Evolutionary conservation across 2,113 vertebrate species (phyloP).

Genomic region (Megaleporinus macrocephalus): DNA sequence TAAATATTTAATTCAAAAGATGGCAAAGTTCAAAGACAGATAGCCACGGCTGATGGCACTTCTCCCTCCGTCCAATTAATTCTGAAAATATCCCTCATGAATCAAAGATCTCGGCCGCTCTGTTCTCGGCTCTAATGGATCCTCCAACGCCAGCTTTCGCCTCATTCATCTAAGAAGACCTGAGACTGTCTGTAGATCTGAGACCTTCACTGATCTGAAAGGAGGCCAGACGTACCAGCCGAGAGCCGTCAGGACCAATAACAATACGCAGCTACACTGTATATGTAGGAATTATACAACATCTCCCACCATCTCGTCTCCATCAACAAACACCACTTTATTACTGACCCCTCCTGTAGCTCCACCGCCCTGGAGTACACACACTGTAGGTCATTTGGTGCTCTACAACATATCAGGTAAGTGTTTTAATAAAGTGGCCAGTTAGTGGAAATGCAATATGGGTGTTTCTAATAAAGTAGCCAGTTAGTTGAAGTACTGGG

Average conservation of each 20-base stretch:
- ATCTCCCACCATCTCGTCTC: no score
- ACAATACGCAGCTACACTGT: no score
- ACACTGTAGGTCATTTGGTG: no score
- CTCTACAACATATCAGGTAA: no score
- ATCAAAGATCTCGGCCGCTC: conserved; percentile 40
- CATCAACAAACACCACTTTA: no score
- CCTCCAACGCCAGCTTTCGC: not conserved
- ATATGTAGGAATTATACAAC: no score
- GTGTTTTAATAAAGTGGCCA: no score
- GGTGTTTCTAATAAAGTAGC: no score
- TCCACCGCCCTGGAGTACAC: no score
- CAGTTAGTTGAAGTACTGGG: no score
- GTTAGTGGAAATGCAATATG: no score
- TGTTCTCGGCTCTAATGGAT: conserved; percentile 52
- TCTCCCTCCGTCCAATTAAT: conserved; percentile 66
- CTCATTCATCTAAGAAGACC: not conserved
- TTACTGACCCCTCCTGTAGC: no score
- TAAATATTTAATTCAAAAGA: conserved; percentile 65
- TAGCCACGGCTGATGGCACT: conserved; percentile 49
- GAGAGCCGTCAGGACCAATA: not conserved
- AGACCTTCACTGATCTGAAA: not conserved
- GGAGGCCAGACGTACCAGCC: not conserved
- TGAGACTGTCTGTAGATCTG: not conserved
- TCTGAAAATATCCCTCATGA: conserved; percentile 45
- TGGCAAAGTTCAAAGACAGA: conserved; percentile 69